phyloP scores from a whole-genome alignment of 2,113 vertebrate species.

The Phainopepla nitens region DNA sequence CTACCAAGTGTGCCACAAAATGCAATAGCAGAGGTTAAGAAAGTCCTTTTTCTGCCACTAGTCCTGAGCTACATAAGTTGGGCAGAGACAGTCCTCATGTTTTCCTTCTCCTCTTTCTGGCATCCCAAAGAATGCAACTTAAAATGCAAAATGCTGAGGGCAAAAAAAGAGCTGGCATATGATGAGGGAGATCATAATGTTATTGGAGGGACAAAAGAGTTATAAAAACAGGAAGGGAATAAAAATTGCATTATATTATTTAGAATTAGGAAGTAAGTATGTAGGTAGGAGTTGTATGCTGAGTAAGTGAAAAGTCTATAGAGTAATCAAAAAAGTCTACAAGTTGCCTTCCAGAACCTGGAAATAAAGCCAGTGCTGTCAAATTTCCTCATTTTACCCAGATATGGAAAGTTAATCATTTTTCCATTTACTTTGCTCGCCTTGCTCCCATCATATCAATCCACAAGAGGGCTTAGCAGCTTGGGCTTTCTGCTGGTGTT shows the following conservation, averaged over 20 bases:
- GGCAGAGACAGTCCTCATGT: background rate
- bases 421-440: background rate
- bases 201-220: background rate
- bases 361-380: background rate
- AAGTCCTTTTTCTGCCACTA: background rate
- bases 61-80: background rate
- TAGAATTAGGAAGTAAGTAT: background rate
- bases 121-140: background rate
- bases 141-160: background rate
- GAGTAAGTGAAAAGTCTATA: background rate
- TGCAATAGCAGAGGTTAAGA: background rate
- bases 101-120: background rate
- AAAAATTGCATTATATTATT: background rate
- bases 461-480: conserved; percentile 34
- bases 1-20: background rate
- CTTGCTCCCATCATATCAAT: background rate
- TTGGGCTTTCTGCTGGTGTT: background rate
- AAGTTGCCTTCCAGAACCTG: background rate
- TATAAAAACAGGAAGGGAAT: background rate
- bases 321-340: background rate
- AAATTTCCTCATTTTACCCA: background rate
- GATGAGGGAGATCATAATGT: background rate
- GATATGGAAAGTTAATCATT: background rate
- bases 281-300: background rate
- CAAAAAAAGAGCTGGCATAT: background rate